Base-by-base conservation (phyloP, 2,113 vertebrate species). In the Alexandromys fortis region DNA sequence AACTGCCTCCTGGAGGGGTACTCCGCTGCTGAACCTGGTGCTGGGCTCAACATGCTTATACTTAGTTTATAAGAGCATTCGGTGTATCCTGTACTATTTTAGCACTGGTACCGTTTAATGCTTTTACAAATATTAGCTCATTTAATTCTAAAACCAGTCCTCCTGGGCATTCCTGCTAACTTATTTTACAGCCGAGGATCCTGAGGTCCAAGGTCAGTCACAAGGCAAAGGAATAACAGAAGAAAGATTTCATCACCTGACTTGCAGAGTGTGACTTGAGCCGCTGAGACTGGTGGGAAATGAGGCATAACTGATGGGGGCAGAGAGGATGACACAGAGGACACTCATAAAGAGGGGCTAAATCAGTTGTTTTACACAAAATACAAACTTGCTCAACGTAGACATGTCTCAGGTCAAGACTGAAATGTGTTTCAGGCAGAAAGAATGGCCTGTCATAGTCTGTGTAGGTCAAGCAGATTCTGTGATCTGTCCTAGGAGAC, bases 281-380 rank as follows among this genome's bases (percentile, higher is more conserved):
- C 33, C n/a, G 17, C 17, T 30, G 21, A 42, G 8, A 5, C 5
- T 49, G 35, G 30, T 42, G 86, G 83, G 90, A 95, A 89, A 65
- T 61, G 17, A 33, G 83, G 6, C 28, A 17, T n/a, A 65, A 35
- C 26, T 88, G 63, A 33, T 26, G 67, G n/a, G 55, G n/a, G 24
- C 42, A 78, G 19, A 13, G n/a, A 42, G 73, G 52, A 35, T 70
- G 58, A 92, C 76, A 14, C 45, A 68, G 67, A 35, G 58, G 77
- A 70, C 24, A 78, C 52, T 91, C 73, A 63, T 73, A 92, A 89
- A 94, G 38, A 91, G 33, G 7, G 38, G 28, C 35, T 73, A 82
- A 47, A 63, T 93, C 38, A 86, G 76, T 92, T 82, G 58, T 30
- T 94, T 91, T 79, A 52, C 75, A 81, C 77, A 45, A 94, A 91